Evolutionary conservation across 2,113 vertebrate genomes (phyloP).

Genomic region (Aix galericulata): DNA sequence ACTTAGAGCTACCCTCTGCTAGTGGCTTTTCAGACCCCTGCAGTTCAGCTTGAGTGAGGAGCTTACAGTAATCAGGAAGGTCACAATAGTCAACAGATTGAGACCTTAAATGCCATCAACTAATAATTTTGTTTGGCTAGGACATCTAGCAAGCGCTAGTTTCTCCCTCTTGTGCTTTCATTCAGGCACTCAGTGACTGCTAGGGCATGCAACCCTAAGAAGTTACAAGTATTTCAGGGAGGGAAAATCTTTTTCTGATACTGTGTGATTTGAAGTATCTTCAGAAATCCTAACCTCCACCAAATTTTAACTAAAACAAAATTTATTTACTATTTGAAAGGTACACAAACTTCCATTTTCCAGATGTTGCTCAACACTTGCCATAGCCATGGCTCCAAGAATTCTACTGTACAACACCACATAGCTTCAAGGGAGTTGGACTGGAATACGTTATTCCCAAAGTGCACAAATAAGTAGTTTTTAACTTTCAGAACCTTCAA

Average conservation of each 20-base stretch:
- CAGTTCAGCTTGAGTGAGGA: neutral
- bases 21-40: neutral
- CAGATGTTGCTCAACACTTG: neutral
- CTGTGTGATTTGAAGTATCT: neutral
- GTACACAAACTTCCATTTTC: neutral
- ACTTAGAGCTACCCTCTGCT: neutral
- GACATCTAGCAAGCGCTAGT: neutral
- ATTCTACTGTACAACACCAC: neutral
- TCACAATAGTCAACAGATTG: neutral
- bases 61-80: neutral
- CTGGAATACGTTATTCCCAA: neutral
- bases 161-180: neutral
- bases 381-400: neutral
- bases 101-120: neutral
- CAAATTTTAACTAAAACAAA: neutral
- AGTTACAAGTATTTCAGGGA: neutral
- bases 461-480: neutral
- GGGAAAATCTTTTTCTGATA: neutral
- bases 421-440: neutral
- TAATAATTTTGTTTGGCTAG: neutral
- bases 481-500: neutral
- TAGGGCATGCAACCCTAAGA: neutral
- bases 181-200: neutral
- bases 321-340: neutral
- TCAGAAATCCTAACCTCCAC: neutral